A percentile compares a stretch with the other conserved stretches of the same genome.
Evolutionary conservation across 2,888 invertebrate genomes (phyloP).

Genomic region (Lycocerus yunnanus): DNA sequence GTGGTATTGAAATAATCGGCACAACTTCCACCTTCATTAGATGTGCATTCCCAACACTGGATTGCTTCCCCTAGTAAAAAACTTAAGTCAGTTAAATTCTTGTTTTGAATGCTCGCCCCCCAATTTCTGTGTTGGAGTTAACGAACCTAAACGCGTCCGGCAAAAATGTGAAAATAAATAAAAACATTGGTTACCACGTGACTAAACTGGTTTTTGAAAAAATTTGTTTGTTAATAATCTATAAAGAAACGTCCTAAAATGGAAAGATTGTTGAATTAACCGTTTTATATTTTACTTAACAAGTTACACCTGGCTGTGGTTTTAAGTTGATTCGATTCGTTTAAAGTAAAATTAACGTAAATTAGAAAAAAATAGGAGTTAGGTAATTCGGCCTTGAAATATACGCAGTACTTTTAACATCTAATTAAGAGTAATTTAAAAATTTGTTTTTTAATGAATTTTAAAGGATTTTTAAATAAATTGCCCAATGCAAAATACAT

Average conservation of each 20-base stretch:
- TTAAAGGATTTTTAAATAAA: not conserved
- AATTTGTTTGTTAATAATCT: not conserved
- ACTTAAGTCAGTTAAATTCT: not conserved
- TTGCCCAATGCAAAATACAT: not conserved
- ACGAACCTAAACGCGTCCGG: not conserved
- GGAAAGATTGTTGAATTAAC: not conserved
- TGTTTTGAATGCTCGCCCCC: not conserved
- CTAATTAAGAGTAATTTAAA: not conserved
- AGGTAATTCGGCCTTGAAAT: not conserved
- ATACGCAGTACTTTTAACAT: not conserved
- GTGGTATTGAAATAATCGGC: slow-evolving; percentile 72
- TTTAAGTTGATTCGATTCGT: too few relatives aligned
- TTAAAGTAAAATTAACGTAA: not conserved
- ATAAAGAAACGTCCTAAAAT: not conserved
- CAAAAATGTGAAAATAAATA: not conserved
- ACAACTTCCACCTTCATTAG: slow-evolving; percentile 71
- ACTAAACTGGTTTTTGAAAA: not conserved
- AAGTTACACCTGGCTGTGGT: not conserved
- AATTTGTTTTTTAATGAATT: not conserved
- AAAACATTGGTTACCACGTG: not conserved
- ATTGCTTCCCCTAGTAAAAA: slow-evolving; percentile 66
- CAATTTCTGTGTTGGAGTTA: not conserved
- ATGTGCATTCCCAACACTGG: slow-evolving; percentile 78
- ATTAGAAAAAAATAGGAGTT: not conserved
- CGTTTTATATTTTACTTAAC: not conserved